Evolutionary conservation across 2,113 vertebrate species (phyloP), one percentile per base, ranked within the genome.

Genomic region (Nycticryphes semicollaris): DNA sequence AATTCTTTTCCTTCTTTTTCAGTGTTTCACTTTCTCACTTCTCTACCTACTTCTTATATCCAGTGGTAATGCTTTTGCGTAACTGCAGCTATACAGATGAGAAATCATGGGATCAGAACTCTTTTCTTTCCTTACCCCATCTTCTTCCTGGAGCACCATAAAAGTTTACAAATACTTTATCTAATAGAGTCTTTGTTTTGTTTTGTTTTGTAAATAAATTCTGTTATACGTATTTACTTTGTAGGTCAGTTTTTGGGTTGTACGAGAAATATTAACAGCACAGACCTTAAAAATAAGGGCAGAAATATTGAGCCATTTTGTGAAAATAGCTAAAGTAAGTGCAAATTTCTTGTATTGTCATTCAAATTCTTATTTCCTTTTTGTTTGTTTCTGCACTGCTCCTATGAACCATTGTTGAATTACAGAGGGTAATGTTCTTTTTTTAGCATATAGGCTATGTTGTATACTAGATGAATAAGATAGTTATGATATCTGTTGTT

Each of bases 321-420:
- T 99, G 97, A 99, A 99, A 98, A 99, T 99, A 96, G 99, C 99
- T 90, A 99, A 99, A 99, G 99, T 99, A 98, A 98, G 99, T 89
- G 43, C 33, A 50, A 13, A 43, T 76, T 86, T 81, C 30, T 83
- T 91, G 31, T 37, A 24, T 37, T 57, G 0, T 37, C 12, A 4
- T 94, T 92, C 30, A 68, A 56, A 85, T 37, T 72, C 68, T 53
- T 60, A 31, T 8, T 85, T 68, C 15, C 8, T 56, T 90, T 43
- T 51, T 86, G 45, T 62, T 45, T 85, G 33, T 86, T 87, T 60
- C 43, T 87, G 7, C 28, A 33, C 45, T 78, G 31, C 12, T 64
- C 8, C 17, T 66, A 1, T 84, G 72, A 94, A 9, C 37, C 1
- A 0, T 43, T 86, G 24, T 69, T 89, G 41, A 28, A 25, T 79